phyloP scores from a whole-genome alignment of 2,797 vertebrate species.

The Alauda arvensis region DNA sequence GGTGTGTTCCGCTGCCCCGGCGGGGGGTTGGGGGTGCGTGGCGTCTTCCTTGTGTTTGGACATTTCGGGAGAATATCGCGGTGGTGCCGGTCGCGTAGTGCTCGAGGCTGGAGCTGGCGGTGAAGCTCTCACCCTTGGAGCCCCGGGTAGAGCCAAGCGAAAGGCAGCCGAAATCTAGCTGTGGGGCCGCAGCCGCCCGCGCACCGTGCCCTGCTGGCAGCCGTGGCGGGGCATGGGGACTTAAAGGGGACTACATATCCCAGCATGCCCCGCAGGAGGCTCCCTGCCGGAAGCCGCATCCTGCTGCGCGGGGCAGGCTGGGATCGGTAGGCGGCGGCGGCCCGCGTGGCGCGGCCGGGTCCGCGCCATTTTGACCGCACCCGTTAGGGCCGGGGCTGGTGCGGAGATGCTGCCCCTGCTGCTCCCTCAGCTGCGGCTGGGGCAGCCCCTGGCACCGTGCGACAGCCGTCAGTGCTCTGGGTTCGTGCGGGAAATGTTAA shows the following conservation, averaged over 20 bases:
- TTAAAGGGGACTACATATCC: fast-evolving
- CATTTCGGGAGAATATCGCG: fast-evolving
- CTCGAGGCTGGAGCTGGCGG: too few species aligned
- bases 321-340: background rate
- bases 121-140: background rate
- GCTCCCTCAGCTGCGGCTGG: fast-evolving
- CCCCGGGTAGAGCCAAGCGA: too few species aligned
- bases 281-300: background rate
- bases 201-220: too few species aligned
- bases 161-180: background rate
- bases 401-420: fast-evolving
- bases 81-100: fast-evolving
- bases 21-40: fast-evolving
- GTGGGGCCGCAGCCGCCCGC: background rate
- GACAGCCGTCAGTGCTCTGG: fast-evolving
- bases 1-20: fast-evolving
- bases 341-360: background rate
- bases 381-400: fast-evolving
- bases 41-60: fast-evolving
- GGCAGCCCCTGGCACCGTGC: fast-evolving
- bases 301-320: background rate
- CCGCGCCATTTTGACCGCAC: background rate
- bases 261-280: background rate
- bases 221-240: fast-evolving
- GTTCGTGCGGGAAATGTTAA: fast-evolving